Evolutionary conservation across 1,140 invertebrate species (phyloP), one percentile per base, ranked within the genome.

Genomic region (Caenorhabditis tropicalis): DNA sequence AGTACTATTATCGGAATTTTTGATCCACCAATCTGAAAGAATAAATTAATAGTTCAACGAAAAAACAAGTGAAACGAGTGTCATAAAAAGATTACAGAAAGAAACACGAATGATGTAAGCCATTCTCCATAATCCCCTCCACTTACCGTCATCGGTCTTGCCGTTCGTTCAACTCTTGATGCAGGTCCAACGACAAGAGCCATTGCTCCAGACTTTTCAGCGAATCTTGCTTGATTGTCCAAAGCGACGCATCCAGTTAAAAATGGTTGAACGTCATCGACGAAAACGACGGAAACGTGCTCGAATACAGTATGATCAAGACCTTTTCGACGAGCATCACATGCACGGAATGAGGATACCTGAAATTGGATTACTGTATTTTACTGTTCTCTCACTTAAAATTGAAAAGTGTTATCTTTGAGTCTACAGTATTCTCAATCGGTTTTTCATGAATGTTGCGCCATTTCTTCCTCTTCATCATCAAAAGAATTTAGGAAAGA

Each of bases 211-310:
- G 85, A 86, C 33, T 86, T 85, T 33, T 86, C 82, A n/a, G 82
- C 85, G 49, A 86, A 86, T 29, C 81, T 70, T 65, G 85, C 85
- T 36, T 86, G 85, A 81, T 86, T 86, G 29, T 86, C 85, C 9
- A 86, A 29, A 19, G 85, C 82, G 15, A 86, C 85, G 58, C 85
- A 86, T 48, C 85, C 85, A 9, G 85, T 60, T 6, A 86, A 24
- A 33, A 86, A 86, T 21, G 82, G 65, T 48, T 86, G 74, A 29
- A 86, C 82, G 10, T 85, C 82, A 33, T 86, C 85, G 29, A 85
- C 53, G 51, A 86, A 86, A 31, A 86, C 85, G 3, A 86, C 85
- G 19, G 82, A 39, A 2, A 86, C 74, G 33, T 86, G 81, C 5
- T 82, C 85, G 74, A 65, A 86, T 2, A 86, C 48, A 2, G 84